phyloP scores from a whole-genome alignment of 2,797 vertebrate species.

The Paratrypauchen microcephalus region DNA sequence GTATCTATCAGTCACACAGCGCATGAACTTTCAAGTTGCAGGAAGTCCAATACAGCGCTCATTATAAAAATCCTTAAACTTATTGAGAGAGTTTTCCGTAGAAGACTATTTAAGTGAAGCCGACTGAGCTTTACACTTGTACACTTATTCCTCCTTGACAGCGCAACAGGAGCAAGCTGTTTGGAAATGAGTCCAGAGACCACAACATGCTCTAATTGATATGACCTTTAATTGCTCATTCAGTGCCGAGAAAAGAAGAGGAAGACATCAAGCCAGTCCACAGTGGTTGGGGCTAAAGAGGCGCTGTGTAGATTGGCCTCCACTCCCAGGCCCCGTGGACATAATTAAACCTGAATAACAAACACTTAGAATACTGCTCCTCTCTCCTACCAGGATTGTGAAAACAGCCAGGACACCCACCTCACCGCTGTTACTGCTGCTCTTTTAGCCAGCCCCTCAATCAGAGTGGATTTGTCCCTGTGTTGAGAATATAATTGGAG shows the following conservation, averaged over 20 bases:
- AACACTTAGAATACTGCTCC: slow-evolving; percentile 77
- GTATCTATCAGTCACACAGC: slow-evolving; percentile 4
- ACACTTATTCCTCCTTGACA: slow-evolving; percentile 67
- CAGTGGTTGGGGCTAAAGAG: slow-evolving; percentile 77
- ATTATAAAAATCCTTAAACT: slow-evolving; percentile 27
- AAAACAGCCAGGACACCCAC: slow-evolving; percentile 73
- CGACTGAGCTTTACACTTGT: slow-evolving; percentile 54
- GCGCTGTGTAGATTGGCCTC: slow-evolving; percentile 75
- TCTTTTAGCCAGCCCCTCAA: slow-evolving; percentile 61
- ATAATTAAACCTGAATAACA: slow-evolving; percentile 87
- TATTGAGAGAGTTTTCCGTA: slow-evolving; percentile 29
- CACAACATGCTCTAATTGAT: slow-evolving; percentile 84
- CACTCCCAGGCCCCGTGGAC: slow-evolving; percentile 80
- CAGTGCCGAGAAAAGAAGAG: slow-evolving; percentile 76
- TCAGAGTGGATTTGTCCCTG: slow-evolving; percentile 66
- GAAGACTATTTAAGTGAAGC: slow-evolving; percentile 37
- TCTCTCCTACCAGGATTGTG: slow-evolving; percentile 67
- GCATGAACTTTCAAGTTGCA: background rate
- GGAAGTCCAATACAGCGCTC: slow-evolving; percentile 15
- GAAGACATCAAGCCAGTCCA: slow-evolving; percentile 81
- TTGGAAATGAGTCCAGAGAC: slow-evolving; percentile 81
- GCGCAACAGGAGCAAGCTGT: slow-evolving; percentile 75
- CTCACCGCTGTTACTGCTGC: slow-evolving; percentile 23
- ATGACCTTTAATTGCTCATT: slow-evolving; percentile 86
- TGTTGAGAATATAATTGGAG: slow-evolving; percentile 66